A percentile compares a stretch with the other conserved stretches of the same genome.
phyloP scores from a whole-genome alignment of 1,140 invertebrate species.

The Bombus pascuorum region DNA sequence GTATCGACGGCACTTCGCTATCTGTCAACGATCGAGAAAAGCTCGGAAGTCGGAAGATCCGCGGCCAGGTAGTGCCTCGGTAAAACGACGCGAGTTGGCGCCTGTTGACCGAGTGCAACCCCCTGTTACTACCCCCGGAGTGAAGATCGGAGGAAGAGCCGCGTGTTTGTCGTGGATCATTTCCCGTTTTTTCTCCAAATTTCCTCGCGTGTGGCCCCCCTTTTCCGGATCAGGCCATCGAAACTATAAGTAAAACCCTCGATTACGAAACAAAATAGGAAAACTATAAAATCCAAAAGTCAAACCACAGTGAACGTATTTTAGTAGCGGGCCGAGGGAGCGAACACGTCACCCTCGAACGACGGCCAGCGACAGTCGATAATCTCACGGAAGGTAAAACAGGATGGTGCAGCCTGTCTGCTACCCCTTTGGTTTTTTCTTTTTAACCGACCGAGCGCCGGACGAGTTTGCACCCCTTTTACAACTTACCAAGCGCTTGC shows the following conservation, averaged over 20 bases:
- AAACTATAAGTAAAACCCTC: slow-evolving; percentile 4
- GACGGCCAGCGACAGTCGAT: slow-evolving; percentile 82
- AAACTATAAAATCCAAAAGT: slow-evolving; percentile 64
- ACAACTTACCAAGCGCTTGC: slow-evolving; percentile 78
- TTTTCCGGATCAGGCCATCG: neutral
- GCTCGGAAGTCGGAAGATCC: slow-evolving; percentile 9
- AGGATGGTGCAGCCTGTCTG: slow-evolving; percentile 69
- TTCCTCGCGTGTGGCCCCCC: neutral
- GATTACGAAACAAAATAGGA: neutral
- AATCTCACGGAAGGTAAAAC: slow-evolving; percentile 84
- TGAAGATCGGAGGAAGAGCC: neutral
- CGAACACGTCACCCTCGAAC: slow-evolving; percentile 80
- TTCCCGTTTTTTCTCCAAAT: neutral
- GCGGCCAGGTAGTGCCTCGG: neutral
- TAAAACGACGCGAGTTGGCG: slow-evolving; percentile 30
- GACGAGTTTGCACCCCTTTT: slow-evolving; percentile 78
- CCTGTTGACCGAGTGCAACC: slow-evolving; percentile 9
- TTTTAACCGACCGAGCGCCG: slow-evolving; percentile 74
- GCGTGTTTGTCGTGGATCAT: slow-evolving; percentile 16
- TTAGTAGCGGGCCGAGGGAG: slow-evolving; percentile 81
- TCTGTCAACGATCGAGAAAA: slow-evolving; percentile 32
- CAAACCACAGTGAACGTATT: slow-evolving; percentile 79
- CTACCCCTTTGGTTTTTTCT: slow-evolving; percentile 59
- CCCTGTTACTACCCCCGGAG: neutral
- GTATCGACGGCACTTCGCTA: neutral